Percentiles rank a stretch among this genome's conserved stretches.
Conservation (phyloP, 2,888 invertebrate genomes). For the Piscicola geometra region DNA sequence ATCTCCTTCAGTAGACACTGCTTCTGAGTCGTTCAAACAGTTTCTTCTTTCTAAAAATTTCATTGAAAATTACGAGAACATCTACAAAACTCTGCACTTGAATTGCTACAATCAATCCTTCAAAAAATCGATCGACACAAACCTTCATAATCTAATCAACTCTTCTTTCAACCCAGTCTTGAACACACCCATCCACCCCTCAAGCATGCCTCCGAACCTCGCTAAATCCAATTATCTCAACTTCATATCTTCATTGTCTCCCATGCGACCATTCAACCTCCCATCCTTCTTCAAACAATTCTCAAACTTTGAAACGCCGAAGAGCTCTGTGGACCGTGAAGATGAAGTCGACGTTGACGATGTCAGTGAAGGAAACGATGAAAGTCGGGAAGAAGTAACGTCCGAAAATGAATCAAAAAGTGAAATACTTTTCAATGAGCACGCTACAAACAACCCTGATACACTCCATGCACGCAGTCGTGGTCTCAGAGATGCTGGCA, state of each 20-base stretch:
- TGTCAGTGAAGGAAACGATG: slow-evolving; percentile 1
- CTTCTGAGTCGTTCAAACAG: neutral
- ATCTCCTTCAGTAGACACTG: neutral
- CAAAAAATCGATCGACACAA: neutral
- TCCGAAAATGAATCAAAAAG: neutral
- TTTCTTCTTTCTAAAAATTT: neutral
- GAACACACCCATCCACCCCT: too few relatives aligned
- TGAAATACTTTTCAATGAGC: neutral
- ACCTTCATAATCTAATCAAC: neutral
- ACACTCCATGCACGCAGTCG: too few relatives aligned
- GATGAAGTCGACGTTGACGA: neutral
- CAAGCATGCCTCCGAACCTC: too few relatives aligned
- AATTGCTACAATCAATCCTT: neutral
- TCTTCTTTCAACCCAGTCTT: too few relatives aligned
- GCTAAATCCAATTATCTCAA: neutral
- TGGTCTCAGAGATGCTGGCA: too few relatives aligned
- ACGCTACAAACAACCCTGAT: slow-evolving; percentile 10
- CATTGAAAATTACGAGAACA: neutral
- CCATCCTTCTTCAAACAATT: neutral
- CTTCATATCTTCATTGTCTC: neutral
- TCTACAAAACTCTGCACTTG: slow-evolving; percentile 4
- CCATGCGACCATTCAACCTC: neutral
- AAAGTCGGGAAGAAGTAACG: neutral
- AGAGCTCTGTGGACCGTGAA: neutral
- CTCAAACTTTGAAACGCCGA: neutral